These are phyloP conservation scores for Redunca redunca DNA, from an alignment of 2,113 vertebrate genomes.

Conservation along the genomic window DNA sequence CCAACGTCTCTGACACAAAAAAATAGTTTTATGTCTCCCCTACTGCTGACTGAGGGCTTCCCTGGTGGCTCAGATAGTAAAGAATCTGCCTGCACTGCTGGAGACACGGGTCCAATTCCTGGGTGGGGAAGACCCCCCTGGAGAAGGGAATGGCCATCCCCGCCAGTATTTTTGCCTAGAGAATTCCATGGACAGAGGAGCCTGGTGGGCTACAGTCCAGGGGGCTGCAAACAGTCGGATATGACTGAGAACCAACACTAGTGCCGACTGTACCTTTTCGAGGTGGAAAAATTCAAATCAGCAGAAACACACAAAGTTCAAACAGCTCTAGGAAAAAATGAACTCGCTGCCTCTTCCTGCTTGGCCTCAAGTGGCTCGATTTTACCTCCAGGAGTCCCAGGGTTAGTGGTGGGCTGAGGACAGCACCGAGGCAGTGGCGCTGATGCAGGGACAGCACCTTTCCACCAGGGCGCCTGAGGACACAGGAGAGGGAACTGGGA, in stretches of 20 bases:
- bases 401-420: rapidly evolving
- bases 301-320: not conserved
- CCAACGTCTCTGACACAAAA: not conserved
- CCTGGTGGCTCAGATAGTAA: not conserved
- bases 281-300: not conserved
- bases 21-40: not conserved
- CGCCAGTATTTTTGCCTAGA: not conserved
- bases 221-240: not conserved
- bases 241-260: not conserved
- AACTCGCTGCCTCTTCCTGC: not conserved
- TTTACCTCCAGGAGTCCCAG: not conserved
- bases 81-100: not conserved
- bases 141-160: not conserved
- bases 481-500: rapidly evolving
- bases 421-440: rapidly evolving
- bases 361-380: not conserved
- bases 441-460: rapidly evolving
- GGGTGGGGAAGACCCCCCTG: not conserved
- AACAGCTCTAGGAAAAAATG: not conserved
- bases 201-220: not conserved
- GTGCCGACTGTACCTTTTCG: not conserved
- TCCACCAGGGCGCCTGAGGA: not conserved
- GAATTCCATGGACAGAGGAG: not conserved
- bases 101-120: not conserved
- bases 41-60: not conserved